These are phyloP conservation scores for Propithecus perrieri DNA, from an alignment of 2,797 vertebrate species.

Conservation along the genomic window DNA sequence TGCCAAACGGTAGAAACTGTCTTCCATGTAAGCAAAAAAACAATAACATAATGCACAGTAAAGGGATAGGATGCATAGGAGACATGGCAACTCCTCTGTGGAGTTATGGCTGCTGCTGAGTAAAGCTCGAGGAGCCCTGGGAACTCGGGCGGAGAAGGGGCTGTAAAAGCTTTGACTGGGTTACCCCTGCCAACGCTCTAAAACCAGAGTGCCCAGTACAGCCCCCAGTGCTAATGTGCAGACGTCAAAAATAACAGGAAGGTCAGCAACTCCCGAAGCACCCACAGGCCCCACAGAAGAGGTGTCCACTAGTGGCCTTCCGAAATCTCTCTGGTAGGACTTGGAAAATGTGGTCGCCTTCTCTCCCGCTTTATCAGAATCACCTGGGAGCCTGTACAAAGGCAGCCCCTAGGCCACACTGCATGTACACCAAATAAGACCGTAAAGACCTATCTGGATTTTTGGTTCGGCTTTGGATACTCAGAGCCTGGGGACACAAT, in stretches of 20 bases:
- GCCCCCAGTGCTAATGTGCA: rapidly evolving
- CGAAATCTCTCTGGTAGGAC: neutral
- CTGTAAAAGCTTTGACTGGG: neutral
- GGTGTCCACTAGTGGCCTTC: neutral
- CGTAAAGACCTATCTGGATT: neutral
- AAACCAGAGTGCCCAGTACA: neutral
- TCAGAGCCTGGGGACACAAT: neutral
- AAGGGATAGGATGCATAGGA: neutral
- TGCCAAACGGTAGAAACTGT: neutral
- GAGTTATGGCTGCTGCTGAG: neutral
- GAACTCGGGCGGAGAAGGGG: neutral
- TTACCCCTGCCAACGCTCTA: neutral
- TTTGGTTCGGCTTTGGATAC: neutral
- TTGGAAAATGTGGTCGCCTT: neutral
- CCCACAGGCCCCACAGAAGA: neutral
- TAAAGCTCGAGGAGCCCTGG: neutral
- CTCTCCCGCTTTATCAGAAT: neutral
- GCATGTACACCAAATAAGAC: neutral
- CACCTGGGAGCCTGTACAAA: neutral
- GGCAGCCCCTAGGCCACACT: neutral
- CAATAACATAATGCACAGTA: neutral
- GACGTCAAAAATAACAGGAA: neutral
- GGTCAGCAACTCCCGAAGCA: neutral
- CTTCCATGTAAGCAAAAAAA: neutral
- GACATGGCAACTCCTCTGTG: neutral